Evolutionary conservation across 2,797 vertebrate genomes (phyloP), one percentile per base, ranked within the genome.

Genomic region (Clarias laeviceps): DNA sequence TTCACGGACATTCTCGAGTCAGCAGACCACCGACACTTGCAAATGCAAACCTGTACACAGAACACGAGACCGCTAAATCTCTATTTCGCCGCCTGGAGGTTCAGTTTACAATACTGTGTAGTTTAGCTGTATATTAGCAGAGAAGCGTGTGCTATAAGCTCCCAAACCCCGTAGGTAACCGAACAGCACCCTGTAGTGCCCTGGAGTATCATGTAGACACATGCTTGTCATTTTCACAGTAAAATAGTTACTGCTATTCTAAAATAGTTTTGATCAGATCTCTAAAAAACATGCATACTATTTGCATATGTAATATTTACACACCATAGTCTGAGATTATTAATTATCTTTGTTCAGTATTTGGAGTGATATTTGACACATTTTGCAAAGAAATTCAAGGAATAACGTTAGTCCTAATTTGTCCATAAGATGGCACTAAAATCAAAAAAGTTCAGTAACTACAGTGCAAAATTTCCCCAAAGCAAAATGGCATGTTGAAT

Each of bases 41-140:
- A 87, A 86, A 95, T 94, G 90, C 92, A 88, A 91, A 89, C 88
- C 92, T 91, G 90, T 92, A 89, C 90, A 94, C 88, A 89, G 94
- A 94, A 90, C 92, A 94, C 92, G 93, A 95, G 65, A 94, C 89
- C 5, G 85, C 92, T 37, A 94, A 91, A 87, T 89, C 93, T 89
- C 86, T 94, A 88, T 93, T 94, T 92, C 93, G 87, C 86, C 93
- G 91, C 70, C 92, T 95, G 14, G 93, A 95, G 94, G 94, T 62
- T 61, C 15, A 40, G 9, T 62, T 62, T 62, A 62, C 34, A 62
- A 5, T 17, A 22, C 32, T 59, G 27, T 77, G 17, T 15, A 57
- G 5, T 62, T 14, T 78, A 78, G 18, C 76, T n/a, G 20, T 79
- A 61, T 59, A 59, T 12, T 59, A 34, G 56, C 6, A 24, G 3